Conservation (phyloP, 1,140 invertebrate species). For the Halictus rubicundus region DNA sequence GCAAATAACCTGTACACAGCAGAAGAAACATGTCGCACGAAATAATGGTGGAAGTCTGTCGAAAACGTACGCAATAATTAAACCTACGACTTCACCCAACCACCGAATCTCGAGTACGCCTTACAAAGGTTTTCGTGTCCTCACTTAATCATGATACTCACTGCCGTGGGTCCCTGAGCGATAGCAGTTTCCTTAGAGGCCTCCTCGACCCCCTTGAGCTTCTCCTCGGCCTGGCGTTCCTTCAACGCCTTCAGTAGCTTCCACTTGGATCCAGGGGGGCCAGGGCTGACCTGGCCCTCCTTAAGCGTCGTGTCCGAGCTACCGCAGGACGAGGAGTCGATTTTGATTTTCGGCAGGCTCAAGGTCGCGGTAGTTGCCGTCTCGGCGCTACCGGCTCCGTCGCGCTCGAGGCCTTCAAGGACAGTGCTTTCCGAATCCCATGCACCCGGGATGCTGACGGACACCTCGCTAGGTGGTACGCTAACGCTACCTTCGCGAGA, state of each 20-base stretch:
- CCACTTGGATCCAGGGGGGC: constrained; percentile 90
- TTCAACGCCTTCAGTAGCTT: constrained; percentile 93
- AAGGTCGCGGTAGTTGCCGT: constrained; percentile 71
- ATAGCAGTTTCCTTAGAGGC: constrained; percentile 80
- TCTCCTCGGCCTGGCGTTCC: constrained; percentile 93
- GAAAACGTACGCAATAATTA: neutral
- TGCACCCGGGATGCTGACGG: constrained; percentile 74
- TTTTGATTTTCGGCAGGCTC: constrained; percentile 82
- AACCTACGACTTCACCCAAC: constrained; percentile 58
- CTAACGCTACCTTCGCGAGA: constrained; percentile 78
- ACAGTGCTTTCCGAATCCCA: constrained; percentile 77
- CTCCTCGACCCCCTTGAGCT: constrained; percentile 85
- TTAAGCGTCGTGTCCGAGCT: constrained; percentile 73
- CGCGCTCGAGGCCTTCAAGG: constrained; percentile 72
- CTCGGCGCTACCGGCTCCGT: constrained; percentile 71
- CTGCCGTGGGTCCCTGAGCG: constrained; percentile 73
- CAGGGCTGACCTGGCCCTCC: constrained; percentile 80
- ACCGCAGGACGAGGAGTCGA: constrained; percentile 75
- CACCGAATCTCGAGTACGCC: constrained; percentile 72
- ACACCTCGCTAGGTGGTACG: constrained; percentile 75
- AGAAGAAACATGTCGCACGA: neutral
- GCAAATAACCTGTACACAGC: neutral
- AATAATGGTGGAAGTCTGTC: neutral
- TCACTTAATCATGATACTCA: constrained; percentile 80
- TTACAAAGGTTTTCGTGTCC: constrained; percentile 77